phyloP scores from a whole-genome alignment of 2,113 vertebrate genomes.

The Macaca nemestrina region DNA sequence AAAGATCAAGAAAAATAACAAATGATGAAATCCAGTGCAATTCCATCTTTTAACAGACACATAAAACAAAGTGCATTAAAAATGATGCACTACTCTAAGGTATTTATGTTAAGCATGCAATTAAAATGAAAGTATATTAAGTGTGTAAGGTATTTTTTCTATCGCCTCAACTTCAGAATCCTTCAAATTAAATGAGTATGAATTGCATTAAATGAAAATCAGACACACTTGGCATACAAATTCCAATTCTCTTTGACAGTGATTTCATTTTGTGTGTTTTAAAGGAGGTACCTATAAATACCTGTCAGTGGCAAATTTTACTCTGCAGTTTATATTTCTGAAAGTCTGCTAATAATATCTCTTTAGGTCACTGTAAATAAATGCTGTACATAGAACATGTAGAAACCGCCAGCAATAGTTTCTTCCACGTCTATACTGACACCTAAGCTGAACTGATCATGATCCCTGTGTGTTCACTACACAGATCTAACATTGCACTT shows the following conservation, averaged over 20 bases:
- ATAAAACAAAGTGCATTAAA: constrained; percentile 45
- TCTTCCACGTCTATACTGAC: background rate
- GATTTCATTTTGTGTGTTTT: background rate
- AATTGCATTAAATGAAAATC: constrained; percentile 50
- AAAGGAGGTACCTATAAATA: background rate
- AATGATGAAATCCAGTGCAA: constrained; percentile 59
- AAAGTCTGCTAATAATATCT: background rate
- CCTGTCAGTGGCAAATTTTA: background rate
- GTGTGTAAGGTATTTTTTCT: constrained; percentile 45
- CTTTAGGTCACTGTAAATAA: constrained; percentile 14
- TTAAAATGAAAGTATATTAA: constrained; percentile 63
- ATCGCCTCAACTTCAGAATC: constrained; percentile 58
- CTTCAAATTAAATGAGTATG: constrained; percentile 51
- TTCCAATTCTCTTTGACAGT: background rate
- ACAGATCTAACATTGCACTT: background rate
- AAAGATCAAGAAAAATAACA: constrained; percentile 57
- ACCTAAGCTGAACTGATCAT: background rate
- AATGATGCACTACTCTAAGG: constrained; percentile 49
- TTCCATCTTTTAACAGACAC: constrained; percentile 42
- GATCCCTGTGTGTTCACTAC: background rate
- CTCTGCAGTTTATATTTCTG: constrained; percentile 11
- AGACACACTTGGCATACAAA: constrained; percentile 50
- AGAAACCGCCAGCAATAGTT: background rate
- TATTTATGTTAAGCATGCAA: constrained; percentile 58
- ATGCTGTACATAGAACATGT: background rate